phyloP scores from a whole-genome alignment of 2,797 vertebrate species.

The Gymnopithys bicolor region DNA sequence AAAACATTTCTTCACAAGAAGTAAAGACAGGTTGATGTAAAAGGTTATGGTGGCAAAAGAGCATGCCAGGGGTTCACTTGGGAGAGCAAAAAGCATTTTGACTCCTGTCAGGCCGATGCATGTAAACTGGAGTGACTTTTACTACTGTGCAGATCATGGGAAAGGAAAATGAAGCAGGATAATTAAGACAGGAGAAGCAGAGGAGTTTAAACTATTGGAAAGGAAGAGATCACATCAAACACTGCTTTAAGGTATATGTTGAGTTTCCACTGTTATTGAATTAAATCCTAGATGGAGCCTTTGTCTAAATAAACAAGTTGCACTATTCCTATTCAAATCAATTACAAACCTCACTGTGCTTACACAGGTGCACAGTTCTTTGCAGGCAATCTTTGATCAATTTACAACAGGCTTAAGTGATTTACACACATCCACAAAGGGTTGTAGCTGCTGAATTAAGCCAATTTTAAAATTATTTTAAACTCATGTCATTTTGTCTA shows the following conservation, averaged over 20 bases:
- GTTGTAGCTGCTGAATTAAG: background rate
- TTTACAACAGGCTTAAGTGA: background rate
- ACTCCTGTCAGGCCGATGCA: background rate
- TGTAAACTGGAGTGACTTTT: background rate
- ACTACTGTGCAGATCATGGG: background rate
- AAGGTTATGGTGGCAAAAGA: background rate
- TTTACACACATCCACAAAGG: background rate
- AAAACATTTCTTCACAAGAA: background rate
- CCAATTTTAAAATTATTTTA: background rate
- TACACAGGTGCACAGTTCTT: slow-evolving; percentile 8
- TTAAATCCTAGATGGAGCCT: background rate
- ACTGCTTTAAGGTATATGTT: background rate
- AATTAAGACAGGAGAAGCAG: background rate
- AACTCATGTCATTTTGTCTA: background rate
- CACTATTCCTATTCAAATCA: background rate
- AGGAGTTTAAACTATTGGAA: background rate
- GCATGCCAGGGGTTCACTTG: background rate
- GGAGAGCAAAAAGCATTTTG: background rate
- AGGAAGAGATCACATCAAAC: background rate
- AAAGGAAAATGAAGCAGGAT: background rate
- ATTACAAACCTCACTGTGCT: background rate
- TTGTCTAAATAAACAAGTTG: background rate
- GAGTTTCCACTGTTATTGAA: background rate
- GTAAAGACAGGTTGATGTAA: background rate
- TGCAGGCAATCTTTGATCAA: background rate